A percentile compares a stretch with the other conserved stretches of the same genome.
Conservation (phyloP, 2,888 invertebrate species). For the Leptura quadrifasciata region DNA sequence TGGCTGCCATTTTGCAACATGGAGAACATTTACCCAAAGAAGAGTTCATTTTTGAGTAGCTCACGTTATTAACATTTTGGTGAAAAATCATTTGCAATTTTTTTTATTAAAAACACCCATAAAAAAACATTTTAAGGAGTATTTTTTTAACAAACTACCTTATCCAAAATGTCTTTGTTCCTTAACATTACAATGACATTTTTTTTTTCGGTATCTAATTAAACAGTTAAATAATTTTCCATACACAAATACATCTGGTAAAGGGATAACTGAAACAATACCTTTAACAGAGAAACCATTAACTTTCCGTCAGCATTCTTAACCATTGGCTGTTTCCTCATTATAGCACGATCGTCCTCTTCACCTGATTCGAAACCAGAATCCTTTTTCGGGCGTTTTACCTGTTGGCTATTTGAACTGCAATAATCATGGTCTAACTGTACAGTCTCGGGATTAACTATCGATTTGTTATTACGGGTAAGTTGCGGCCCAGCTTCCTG, state of each 20-base stretch:
- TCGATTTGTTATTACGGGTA: slow-evolving; percentile 26
- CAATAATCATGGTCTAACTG: slow-evolving; percentile 80
- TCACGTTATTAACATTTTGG: too few relatives aligned
- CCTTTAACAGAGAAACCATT: slow-evolving; percentile 76
- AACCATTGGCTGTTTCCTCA: slow-evolving; percentile 67
- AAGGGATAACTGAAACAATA: slow-evolving; percentile 55
- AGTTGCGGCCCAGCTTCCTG: slow-evolving; percentile 19
- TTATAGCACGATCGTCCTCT: slow-evolving; percentile 65
- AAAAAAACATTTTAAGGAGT: too few relatives aligned
- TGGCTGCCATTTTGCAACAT: too few relatives aligned
- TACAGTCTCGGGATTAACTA: slow-evolving; percentile 57
- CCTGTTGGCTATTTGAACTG: slow-evolving; percentile 54
- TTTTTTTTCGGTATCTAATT: too few relatives aligned
- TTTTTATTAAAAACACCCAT: too few relatives aligned
- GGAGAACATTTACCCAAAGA: too few relatives aligned
- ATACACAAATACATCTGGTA: background rate
- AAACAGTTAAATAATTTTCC: background rate
- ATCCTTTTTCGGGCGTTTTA: slow-evolving; percentile 65
- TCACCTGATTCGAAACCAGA: slow-evolving; percentile 69
- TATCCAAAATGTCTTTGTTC: too few relatives aligned
- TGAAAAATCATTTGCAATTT: too few relatives aligned
- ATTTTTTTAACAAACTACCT: too few relatives aligned
- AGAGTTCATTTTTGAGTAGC: too few relatives aligned
- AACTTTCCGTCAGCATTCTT: slow-evolving; percentile 70
- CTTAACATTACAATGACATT: too few relatives aligned